A percentile compares a stretch with the other conserved stretches of the same genome.
Evolutionary conservation across 2,113 vertebrate species (phyloP).

Genomic region (Tragulus kanchil): DNA sequence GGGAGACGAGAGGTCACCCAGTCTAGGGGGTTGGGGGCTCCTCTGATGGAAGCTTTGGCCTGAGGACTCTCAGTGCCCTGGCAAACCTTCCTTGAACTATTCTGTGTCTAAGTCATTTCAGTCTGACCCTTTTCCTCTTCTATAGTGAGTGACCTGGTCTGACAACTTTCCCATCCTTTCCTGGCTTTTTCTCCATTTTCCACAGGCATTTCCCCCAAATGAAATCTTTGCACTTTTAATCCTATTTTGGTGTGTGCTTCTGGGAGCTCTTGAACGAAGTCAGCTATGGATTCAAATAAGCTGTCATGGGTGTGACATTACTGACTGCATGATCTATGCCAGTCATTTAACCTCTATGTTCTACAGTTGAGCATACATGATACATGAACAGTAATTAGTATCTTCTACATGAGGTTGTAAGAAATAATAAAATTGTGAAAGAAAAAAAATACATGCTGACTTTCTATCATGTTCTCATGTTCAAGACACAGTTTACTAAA

Average conservation of each 20-base stretch:
- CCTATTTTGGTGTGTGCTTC: neutral
- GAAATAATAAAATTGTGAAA: neutral
- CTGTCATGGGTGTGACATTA: neutral
- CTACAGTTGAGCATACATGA: neutral
- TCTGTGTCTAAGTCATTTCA: neutral
- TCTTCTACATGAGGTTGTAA: neutral
- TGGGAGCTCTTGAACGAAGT: neutral
- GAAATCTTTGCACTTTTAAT: neutral
- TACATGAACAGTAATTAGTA: neutral
- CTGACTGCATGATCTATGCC: neutral
- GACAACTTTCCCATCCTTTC: neutral
- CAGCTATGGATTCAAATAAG: neutral
- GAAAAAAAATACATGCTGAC: neutral
- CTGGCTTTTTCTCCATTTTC: neutral
- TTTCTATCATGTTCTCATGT: neutral
- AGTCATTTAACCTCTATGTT: neutral
- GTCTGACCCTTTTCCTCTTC: neutral
- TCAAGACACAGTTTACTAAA: neutral
- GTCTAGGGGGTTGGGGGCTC: neutral
- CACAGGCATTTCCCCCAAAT: neutral
- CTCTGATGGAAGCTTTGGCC: neutral
- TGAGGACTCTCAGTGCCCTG: neutral
- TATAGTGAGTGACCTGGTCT: neutral
- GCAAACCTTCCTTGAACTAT: neutral
- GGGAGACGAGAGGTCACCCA: rapidly evolving